Base-by-base conservation (phyloP, 2,797 vertebrate genomes). In the Neopelma chrysocephalum region DNA sequence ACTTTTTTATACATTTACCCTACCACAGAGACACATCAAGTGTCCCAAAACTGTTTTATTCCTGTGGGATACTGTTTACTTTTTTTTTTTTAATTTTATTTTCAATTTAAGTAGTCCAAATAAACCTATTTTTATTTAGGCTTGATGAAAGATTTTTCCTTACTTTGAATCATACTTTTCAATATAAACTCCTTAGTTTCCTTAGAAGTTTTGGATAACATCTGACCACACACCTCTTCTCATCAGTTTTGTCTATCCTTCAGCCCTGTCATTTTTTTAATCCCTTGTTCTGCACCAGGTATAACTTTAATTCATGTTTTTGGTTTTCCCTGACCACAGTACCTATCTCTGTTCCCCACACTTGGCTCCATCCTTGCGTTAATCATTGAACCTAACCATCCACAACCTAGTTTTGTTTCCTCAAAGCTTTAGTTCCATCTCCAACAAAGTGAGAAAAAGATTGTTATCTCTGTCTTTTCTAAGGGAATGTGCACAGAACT, bases 291-390 rank as follows among this genome's bases (percentile, higher is more conserved):
- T 87, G 25, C 32, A 87, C 32, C 19, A 84, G 10, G 6, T 69
- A 3, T 40, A 64, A 47, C 13, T 71, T 38, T 50, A 81, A 43
- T 43, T 47, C 54, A 42, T 42, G 12, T 1, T 5, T 62, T 65
- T 61, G 31, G 15, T 42, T 90, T 93, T 65, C 22, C 15, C 36
- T 72, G 68, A 58, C 16, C 42, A 29, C 6, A 43, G 34, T 47
- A 65, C 21, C 82, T 94, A 82, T 95, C 86, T 90, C 83, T 84
- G 77, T 66, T 93, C 70, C 43, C 42, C 91, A 96, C 42, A 75
- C 42, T 65, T 66, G 70, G 72, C 34, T 93, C 34, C 14, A 65
- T 65, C 42, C 38, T 68, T 61, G 15, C 66, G 86, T 94, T 89
- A 92, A 87, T 95, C 83, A 66, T 43, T 54, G 47, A 89, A 23